phyloP scores from a whole-genome alignment of 2,113 vertebrate species.

The Otocyon megalotis region DNA sequence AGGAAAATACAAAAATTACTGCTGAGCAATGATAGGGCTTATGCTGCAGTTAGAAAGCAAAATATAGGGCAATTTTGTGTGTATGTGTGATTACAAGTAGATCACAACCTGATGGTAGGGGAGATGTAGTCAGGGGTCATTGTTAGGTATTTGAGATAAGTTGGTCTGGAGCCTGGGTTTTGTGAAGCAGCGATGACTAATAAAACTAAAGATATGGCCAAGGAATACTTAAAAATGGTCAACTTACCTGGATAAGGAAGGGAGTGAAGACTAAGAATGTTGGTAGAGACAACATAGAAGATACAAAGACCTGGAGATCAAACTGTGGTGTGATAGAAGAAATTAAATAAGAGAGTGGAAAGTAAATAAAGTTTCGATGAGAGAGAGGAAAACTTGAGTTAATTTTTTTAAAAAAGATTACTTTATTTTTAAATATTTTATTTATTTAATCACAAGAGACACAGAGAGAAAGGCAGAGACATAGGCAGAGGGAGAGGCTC shows the following conservation, averaged over 20 bases:
- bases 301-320: not conserved
- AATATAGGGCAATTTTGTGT: not conserved
- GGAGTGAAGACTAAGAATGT: not conserved
- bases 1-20: not conserved
- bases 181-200: not conserved
- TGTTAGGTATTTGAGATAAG: not conserved
- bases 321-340: not conserved
- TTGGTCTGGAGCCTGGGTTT: not conserved
- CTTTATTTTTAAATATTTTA: too few relatives aligned
- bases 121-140: not conserved
- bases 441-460: too few relatives aligned
- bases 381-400: not conserved
- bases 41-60: not conserved
- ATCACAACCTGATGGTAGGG: not conserved
- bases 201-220: not conserved
- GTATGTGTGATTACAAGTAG: not conserved
- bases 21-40: too few relatives aligned
- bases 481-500: too few relatives aligned
- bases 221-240: not conserved
- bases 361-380: not conserved
- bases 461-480: too few relatives aligned
- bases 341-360: not conserved
- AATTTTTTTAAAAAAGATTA: not conserved
- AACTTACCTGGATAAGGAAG: not conserved
- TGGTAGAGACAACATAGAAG: not conserved